phyloP scores from a whole-genome alignment of 2,113 vertebrate species.

The Amphiprion percula region DNA sequence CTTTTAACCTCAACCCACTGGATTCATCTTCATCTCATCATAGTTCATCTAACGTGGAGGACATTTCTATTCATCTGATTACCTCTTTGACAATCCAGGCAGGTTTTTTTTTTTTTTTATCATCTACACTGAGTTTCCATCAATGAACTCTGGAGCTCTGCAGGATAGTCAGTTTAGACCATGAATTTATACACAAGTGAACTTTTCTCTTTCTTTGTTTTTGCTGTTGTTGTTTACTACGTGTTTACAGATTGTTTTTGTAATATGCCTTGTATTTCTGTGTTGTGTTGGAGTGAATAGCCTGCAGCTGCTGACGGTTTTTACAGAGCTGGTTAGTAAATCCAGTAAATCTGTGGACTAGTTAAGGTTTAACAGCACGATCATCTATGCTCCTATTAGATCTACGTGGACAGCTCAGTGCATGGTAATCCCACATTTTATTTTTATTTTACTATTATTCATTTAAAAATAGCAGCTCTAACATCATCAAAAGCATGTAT shows the following conservation, averaged over 20 bases:
- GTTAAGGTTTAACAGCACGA: background rate
- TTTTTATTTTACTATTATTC: too few species aligned
- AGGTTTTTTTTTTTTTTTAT: background rate
- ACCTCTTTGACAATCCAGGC: background rate
- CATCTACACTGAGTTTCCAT: background rate
- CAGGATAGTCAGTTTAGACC: background rate
- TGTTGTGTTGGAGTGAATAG: constrained; percentile 39
- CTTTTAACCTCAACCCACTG: too few species aligned
- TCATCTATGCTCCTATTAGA: background rate
- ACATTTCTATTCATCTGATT: too few species aligned
- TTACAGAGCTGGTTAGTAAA: background rate
- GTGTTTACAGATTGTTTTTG: constrained; percentile 60
- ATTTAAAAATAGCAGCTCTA: too few species aligned
- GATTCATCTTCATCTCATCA: too few species aligned
- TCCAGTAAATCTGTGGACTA: background rate
- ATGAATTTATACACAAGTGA: background rate
- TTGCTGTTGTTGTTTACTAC: constrained; percentile 75
- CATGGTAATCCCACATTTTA: background rate
- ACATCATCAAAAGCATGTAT: background rate
- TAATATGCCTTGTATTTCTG: constrained; percentile 62
- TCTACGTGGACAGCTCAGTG: background rate
- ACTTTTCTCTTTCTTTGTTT: constrained; percentile 49
- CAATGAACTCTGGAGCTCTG: background rate
- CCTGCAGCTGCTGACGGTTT: background rate
- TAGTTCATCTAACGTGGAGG: too few species aligned